Conservation (phyloP, 2,888 invertebrate genomes). For the Carabus problematicus region DNA sequence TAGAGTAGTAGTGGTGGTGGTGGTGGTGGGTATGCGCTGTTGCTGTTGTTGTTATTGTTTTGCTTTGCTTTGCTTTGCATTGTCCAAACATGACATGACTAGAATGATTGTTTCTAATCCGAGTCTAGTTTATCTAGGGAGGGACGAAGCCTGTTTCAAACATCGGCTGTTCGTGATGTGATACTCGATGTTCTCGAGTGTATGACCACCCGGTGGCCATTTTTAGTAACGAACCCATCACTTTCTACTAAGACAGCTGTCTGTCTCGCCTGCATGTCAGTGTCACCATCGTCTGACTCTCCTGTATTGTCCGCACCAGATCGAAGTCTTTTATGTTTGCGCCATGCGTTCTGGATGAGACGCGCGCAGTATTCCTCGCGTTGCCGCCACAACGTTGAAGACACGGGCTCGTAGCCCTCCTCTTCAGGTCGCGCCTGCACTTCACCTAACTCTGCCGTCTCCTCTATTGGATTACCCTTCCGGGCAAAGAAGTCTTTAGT, state of each 20-base stretch:
- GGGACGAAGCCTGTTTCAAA: conserved; percentile 82
- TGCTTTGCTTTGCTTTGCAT: conserved; percentile 7
- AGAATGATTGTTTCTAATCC: conserved; percentile 37
- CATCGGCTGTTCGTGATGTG: conserved; percentile 83
- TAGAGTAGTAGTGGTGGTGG: not conserved
- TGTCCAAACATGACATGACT: conserved; percentile 27
- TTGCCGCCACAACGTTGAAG: conserved; percentile 94
- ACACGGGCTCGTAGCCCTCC: conserved; percentile 91
- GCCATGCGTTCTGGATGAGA: conserved; percentile 94
- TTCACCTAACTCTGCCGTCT: conserved; percentile 86
- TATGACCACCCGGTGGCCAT: conserved; percentile 89
- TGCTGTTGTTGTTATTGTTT: conserved; percentile 6
- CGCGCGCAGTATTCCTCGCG: conserved; percentile 96
- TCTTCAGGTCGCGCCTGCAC: conserved; percentile 85
- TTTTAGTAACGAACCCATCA: conserved; percentile 83
- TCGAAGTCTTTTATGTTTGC: conserved; percentile 80
- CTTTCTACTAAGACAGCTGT: conserved; percentile 87
- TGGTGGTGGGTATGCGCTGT: no score
- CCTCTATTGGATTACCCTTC: conserved; percentile 94
- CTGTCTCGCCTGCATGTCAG: conserved; percentile 63
- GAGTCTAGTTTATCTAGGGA: conserved; percentile 63
- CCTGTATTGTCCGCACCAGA: conserved; percentile 65
- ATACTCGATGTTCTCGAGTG: conserved; percentile 86
- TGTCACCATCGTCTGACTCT: conserved; percentile 62
- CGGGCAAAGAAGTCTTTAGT: conserved; percentile 98